Percentiles rank a stretch among this genome's conserved stretches.
Evolutionary conservation across 2,113 vertebrate species (phyloP).

Genomic region (Columbina picui): DNA sequence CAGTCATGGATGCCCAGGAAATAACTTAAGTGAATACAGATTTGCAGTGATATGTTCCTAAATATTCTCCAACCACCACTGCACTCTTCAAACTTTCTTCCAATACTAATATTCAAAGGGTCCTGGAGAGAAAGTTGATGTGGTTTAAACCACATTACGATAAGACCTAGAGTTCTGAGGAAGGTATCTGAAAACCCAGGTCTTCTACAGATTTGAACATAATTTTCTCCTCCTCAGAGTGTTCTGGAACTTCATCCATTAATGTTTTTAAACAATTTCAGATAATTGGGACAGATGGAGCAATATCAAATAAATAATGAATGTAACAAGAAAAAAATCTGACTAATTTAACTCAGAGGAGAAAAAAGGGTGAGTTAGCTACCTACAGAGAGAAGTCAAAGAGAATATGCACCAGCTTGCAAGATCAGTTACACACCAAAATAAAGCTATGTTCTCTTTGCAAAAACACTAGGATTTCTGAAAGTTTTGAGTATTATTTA

Average conservation of each 20-base stretch:
- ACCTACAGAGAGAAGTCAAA: neutral
- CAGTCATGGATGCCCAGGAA: neutral
- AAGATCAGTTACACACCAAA: neutral
- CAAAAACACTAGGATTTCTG: neutral
- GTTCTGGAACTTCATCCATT: neutral
- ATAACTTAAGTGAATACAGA: neutral
- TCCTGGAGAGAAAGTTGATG: neutral
- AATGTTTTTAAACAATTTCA: neutral
- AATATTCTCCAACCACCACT: neutral
- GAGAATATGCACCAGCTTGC: neutral
- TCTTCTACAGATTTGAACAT: neutral
- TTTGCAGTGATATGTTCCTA: neutral
- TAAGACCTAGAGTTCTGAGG: neutral
- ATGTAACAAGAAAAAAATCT: neutral
- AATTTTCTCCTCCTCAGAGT: neutral
- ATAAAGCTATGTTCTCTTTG: neutral
- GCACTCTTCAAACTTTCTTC: neutral
- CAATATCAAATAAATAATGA: neutral
- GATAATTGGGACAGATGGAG: neutral
- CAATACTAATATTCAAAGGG: neutral
- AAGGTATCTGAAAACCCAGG: neutral
- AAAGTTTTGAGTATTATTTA: neutral
- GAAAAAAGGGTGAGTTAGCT: neutral
- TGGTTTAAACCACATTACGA: neutral
- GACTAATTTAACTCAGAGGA: neutral